phyloP scores from a whole-genome alignment of 2,113 vertebrate genomes.

The Ornithorhynchus anatinus region DNA sequence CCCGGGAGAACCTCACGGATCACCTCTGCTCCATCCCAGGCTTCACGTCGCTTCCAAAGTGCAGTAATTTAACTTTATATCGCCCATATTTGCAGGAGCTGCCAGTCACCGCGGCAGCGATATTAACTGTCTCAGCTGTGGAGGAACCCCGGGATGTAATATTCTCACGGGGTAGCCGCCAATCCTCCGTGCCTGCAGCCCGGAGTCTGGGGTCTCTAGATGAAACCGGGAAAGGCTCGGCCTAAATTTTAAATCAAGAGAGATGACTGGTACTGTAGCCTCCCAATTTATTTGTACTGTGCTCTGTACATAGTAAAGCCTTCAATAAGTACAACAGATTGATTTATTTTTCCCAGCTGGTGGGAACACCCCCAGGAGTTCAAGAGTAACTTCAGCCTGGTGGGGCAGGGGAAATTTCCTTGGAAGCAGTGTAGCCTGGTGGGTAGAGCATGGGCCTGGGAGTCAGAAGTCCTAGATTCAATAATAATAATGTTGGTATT shows the following conservation, averaged over 20 bases:
- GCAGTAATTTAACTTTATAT: conserved; percentile 19
- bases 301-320: too few relatives aligned
- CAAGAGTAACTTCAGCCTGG: too few relatives aligned
- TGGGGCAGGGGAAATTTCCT: too few relatives aligned
- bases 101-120: conserved; percentile 57
- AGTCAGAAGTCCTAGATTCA: too few relatives aligned
- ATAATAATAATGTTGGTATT: too few relatives aligned
- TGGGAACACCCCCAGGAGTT: too few relatives aligned
- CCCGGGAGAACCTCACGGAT: not conserved
- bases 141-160: conserved; percentile 18
- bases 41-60: not conserved
- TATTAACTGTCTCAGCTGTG: conserved; percentile 35
- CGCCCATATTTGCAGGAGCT: conserved; percentile 50
- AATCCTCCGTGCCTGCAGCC: conserved; percentile 21
- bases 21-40: not conserved
- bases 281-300: too few relatives aligned
- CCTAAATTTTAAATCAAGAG: conserved; percentile 29
- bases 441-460: too few relatives aligned
- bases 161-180: conserved; percentile 28
- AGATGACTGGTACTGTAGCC: too few relatives aligned
- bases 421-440: too few relatives aligned
- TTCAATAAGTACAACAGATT: too few relatives aligned
- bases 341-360: too few relatives aligned
- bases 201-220: conserved; percentile 6
- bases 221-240: conserved; percentile 37